Conservation (phyloP, 2,113 vertebrate species). For the Sinocyclocheilus rhinocerous region DNA sequence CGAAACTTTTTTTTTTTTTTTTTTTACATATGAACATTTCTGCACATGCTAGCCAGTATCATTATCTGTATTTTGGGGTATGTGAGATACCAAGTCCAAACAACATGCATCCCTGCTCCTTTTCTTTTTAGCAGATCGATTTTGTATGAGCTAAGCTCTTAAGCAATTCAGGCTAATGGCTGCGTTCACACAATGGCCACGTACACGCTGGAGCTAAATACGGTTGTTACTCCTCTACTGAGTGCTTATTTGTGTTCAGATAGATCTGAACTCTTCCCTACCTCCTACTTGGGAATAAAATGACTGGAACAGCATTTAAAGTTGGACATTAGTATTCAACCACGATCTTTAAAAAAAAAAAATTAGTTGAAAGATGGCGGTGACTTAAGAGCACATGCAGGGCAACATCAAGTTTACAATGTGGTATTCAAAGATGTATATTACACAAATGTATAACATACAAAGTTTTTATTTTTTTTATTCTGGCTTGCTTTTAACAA, state of each 20-base stretch:
- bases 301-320: not conserved
- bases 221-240: constrained; percentile 11
- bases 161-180: not conserved
- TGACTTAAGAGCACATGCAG: not conserved
- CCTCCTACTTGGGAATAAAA: not conserved
- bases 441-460: no score
- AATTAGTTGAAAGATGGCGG: not conserved
- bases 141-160: not conserved
- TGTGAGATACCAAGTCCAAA: not conserved
- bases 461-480: not conserved
- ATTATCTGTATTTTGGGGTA: not conserved
- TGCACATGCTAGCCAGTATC: constrained; percentile 36
- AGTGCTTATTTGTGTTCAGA: not conserved
- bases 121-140: not conserved
- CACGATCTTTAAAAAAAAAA: not conserved
- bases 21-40: constrained; percentile 17
- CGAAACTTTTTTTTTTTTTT: not conserved
- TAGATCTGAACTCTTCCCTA: not conserved
- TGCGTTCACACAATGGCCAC: not conserved
- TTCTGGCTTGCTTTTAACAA: not conserved
- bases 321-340: not conserved
- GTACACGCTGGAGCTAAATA: not conserved
- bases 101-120: not conserved
- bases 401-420: not conserved
- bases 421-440: not conserved